phyloP scores from a whole-genome alignment of 2,888 invertebrate species.

The Lithophane leautieri region DNA sequence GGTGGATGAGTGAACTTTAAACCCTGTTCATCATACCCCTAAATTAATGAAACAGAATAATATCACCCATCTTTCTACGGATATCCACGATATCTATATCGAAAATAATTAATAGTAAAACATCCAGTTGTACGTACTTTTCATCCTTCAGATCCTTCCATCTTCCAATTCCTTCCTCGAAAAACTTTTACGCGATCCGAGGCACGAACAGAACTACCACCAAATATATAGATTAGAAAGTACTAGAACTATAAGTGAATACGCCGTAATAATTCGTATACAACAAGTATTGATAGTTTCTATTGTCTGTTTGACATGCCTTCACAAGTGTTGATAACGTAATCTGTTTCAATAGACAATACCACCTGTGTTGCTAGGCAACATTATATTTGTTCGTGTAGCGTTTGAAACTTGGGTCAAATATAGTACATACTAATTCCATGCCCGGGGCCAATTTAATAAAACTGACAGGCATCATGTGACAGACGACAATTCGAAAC shows the following conservation, averaged over 20 bases:
- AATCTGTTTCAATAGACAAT: constrained; percentile 40
- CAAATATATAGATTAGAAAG: constrained; percentile 27
- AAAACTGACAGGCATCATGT: background rate
- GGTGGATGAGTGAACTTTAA: no score
- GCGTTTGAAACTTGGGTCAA: background rate
- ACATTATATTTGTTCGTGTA: constrained; percentile 6
- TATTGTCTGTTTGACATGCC: constrained; percentile 21
- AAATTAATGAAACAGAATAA: background rate
- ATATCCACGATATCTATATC: background rate
- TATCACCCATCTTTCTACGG: background rate
- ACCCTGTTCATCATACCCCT: no score
- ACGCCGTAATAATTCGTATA: constrained; percentile 4
- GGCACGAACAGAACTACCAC: constrained; percentile 14
- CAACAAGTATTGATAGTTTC: constrained; percentile 27
- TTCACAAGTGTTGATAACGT: constrained; percentile 41
- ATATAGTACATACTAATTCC: background rate
- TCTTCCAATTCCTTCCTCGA: constrained; percentile 11
- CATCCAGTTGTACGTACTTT: constrained; percentile 22
- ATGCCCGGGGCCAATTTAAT: background rate
- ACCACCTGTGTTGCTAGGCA: constrained; percentile 36
- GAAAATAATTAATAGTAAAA: background rate
- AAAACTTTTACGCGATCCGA: constrained; percentile 24
- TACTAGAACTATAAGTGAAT: background rate
- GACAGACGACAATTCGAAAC: background rate
- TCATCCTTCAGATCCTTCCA: constrained; percentile 18